Conservation (phyloP, 2,113 vertebrate genomes). For the Spea multiplicata region DNA sequence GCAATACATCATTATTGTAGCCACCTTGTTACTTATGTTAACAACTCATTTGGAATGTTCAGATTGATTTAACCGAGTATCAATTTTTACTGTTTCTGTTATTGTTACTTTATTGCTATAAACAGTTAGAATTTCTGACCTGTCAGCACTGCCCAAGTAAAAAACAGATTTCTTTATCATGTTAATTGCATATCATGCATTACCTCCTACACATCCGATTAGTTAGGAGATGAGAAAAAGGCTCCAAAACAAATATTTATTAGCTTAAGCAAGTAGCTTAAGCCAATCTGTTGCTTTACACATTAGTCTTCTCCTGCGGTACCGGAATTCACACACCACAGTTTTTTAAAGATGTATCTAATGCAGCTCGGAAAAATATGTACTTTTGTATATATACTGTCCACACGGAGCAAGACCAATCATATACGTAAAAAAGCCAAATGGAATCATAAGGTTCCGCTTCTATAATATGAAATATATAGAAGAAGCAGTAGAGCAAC, state of each 20-base stretch:
- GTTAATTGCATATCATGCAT: slow-evolving; percentile 33
- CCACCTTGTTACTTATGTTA: not conserved
- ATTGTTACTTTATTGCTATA: not conserved
- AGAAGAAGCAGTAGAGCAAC: no score
- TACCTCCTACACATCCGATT: slow-evolving; percentile 17
- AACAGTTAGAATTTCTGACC: not conserved
- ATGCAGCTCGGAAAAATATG: not conserved
- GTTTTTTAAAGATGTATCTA: not conserved
- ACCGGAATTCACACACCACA: no score
- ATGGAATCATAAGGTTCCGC: no score
- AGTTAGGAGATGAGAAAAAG: slow-evolving; percentile 17
- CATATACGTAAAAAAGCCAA: no score
- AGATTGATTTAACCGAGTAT: slow-evolving; percentile 3
- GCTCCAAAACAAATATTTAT: slow-evolving; percentile 46
- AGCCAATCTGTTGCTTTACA: slow-evolving; percentile 16
- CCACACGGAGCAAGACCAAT: no score
- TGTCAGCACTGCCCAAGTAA: slow-evolving; percentile 21
- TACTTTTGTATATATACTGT: no score
- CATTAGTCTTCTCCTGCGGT: not conserved
- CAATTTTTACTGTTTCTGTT: not conserved
- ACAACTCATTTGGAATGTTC: slow-evolving; percentile 1
- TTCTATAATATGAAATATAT: no score
- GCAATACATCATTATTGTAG: not conserved
- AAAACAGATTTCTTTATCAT: slow-evolving; percentile 28
- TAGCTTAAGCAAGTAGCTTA: not conserved